Evolutionary conservation across 2,797 vertebrate species (phyloP).

Genomic region (Intellagama lesueurii): DNA sequence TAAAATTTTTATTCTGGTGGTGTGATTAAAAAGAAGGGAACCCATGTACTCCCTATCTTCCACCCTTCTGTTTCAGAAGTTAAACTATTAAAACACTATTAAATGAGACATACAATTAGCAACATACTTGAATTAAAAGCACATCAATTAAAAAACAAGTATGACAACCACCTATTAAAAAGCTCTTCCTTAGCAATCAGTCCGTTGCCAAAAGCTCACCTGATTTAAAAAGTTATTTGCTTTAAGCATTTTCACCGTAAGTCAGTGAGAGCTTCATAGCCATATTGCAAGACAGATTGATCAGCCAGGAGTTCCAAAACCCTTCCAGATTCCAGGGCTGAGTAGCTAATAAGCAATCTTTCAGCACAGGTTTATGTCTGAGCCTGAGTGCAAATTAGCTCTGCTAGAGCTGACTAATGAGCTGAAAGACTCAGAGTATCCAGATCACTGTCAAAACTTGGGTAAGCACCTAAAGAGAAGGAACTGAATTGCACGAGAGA

Average conservation of each 20-base stretch:
- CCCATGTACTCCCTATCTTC: too few species aligned
- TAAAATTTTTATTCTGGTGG: too few species aligned
- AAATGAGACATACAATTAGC: background rate
- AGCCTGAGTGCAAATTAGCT: background rate
- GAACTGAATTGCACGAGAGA: background rate
- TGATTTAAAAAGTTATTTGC: background rate
- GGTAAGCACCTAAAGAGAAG: background rate
- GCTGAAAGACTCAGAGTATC: background rate
- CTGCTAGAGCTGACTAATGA: background rate
- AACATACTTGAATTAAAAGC: background rate
- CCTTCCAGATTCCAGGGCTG: background rate
- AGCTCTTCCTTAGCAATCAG: background rate
- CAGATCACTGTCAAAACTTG: background rate
- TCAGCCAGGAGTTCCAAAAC: background rate
- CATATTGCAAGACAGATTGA: background rate
- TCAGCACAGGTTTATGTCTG: background rate
- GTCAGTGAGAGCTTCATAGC: background rate
- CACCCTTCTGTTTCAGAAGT: background rate
- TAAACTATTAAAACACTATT: background rate
- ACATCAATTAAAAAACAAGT: background rate
- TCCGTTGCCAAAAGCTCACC: background rate
- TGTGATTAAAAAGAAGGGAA: too few species aligned
- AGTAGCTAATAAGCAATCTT: background rate
- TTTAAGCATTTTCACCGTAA: background rate
- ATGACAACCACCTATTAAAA: background rate